Evolutionary conservation across 2,113 vertebrate species (phyloP), one percentile per base, ranked within the genome.

Genomic region (Hippocampus abdominalis): DNA sequence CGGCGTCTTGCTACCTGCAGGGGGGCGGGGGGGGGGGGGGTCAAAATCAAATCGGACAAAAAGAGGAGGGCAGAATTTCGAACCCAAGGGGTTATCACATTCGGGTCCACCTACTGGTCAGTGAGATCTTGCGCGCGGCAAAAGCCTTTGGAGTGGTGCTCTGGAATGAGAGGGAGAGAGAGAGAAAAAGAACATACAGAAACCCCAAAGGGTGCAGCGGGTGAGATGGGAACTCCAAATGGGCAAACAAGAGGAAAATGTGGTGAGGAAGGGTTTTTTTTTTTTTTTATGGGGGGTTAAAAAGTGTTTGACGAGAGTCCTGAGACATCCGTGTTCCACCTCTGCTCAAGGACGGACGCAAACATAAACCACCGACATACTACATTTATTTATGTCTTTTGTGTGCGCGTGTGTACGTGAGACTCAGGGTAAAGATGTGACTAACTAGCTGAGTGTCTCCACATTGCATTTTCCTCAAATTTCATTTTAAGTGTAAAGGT

Each of bases 101-200:
- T 32, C 16, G 5, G 42, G 29, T 40, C n/a, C 82, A 91, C 92
- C 91, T 82, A 93, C 92, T 90, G 66, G 82, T 86, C 68, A 93
- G 40, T 67, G 92, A 93, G 53, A 92, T 93, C 90, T 91, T 92
- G 83, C 91, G 91, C 27, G 90, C 89, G n/a, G 91, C 87, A 61
- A 93, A 90, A 67, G 87, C 88, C 89, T 92, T 93, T 20, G 90
- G 87, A 77, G 89, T 84, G 77, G 91, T 86, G 80, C 85, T 91
- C 92, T 93, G 85, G 64, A 88, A 85, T 84, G 65, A 81, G 78
- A 89, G 67, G 69, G 72, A 67, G 72, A 87, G 83, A 87, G 83
- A 91, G 74, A 88, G 67, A 87, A 44, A 89, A 76, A 86, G 86
- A 84, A 87, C 84, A 90, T 87, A 90, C 85, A 91, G 85, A 91